Base-by-base conservation (phyloP, 1,140 invertebrate species). In the Tyrophagus putrescentiae region DNA sequence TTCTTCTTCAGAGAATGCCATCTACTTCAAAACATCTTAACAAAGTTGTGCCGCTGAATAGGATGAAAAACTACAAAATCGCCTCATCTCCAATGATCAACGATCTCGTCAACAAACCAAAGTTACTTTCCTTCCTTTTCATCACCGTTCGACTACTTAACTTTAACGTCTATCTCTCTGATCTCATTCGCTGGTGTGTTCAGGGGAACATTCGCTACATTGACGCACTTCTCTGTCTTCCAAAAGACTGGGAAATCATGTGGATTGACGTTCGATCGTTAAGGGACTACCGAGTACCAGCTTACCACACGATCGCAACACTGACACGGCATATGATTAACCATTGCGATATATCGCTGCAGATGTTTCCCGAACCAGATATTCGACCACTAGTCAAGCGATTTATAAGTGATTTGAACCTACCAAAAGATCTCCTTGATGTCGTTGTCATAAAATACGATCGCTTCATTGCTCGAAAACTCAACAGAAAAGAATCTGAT, bases 151-250 rank as follows among this genome's bases (percentile, higher is more conserved):
- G 57, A 5, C 50, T 59, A 29, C 13, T 59, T 6, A 59, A 59
- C n/a, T 25, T 29, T 7, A 45, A 59, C 34, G 50, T 59, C 27
- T 59, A 44, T 45, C 6, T 41, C 2, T 48, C 39, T 25, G 57
- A 59, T 59, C 28, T 59, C 6, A 59, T 59, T 45, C 57, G 57
- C 16, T 59, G 57, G 57, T 42, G 34, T n/a, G n/a, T 1, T 1
- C 1, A 50, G 18, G 27, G 41, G 11, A 16, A 21, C 4, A 59
- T 59, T 21, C 57, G 34, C n/a, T 59, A 48, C 33, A 4, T 23
- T 1, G 50, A 59, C 25, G 44, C n/a, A 42, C 18, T 45, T 18
- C 16, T 9, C 21, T 44, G 21, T 59, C 50, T 59, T 1, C 57
- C 39, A 1, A 21, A 56, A 32, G 9, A 59, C 29, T 42, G 39